A percentile compares a stretch with the other conserved stretches of the same genome.
These are phyloP conservation scores for Melanostoma scalare DNA, from an alignment of 2,888 invertebrate genomes.

Conservation along the genomic window DNA sequence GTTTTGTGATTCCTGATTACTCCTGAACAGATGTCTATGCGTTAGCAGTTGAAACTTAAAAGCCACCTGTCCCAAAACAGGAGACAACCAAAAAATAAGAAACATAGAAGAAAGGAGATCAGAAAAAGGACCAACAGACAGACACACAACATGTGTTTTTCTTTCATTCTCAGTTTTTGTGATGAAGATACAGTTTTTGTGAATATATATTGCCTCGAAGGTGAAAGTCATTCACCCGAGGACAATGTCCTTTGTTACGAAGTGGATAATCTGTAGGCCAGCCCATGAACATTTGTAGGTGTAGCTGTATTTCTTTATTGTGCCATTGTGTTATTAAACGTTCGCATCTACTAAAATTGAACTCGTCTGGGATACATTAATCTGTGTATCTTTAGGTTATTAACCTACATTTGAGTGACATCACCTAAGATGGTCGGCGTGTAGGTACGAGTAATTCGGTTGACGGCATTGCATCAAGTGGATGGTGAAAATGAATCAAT, in stretches of 20 bases:
- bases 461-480: constrained; percentile 7
- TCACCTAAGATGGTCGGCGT: constrained; percentile 18
- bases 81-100: neutral
- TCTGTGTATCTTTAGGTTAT: constrained; percentile 25
- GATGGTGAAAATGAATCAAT: constrained; percentile 33
- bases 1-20: constrained; percentile 28
- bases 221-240: constrained; percentile 64
- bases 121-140: constrained; percentile 37
- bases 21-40: constrained; percentile 51
- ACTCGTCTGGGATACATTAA: constrained; percentile 38
- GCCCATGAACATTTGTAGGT: neutral
- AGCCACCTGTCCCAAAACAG: constrained; percentile 49
- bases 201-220: constrained; percentile 28
- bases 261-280: constrained; percentile 35
- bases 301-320: neutral
- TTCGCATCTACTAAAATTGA: constrained; percentile 33
- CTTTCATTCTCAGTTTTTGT: constrained; percentile 5
- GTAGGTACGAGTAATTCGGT: neutral
- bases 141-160: constrained; percentile 44
- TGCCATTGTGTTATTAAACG: constrained; percentile 16
- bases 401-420: constrained; percentile 49
- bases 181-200: constrained; percentile 17
- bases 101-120: neutral
- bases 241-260: constrained; percentile 58
- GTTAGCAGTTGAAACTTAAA: neutral